Conservation (phyloP, 1,140 invertebrate genomes). For the Trigoniulus corallinus region DNA sequence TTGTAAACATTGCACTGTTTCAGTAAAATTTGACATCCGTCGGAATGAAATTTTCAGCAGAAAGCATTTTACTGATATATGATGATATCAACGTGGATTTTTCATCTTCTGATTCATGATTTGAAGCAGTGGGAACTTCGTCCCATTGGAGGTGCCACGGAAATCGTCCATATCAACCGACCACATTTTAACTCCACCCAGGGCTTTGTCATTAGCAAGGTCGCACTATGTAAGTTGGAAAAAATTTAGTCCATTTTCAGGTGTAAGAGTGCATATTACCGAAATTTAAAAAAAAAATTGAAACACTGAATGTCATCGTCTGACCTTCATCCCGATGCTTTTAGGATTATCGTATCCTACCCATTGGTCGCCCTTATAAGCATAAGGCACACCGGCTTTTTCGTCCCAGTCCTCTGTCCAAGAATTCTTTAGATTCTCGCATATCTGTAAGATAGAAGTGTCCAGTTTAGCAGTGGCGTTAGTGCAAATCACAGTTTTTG, state of each 20-base stretch:
- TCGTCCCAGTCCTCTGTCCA: constrained; percentile 82
- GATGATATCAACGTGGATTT: too few species aligned
- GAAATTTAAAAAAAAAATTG: not conserved
- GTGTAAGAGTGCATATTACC: too few species aligned
- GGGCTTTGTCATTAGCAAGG: constrained; percentile 49
- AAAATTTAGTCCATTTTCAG: not conserved
- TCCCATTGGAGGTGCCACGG: constrained; percentile 1
- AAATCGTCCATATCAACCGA: constrained; percentile 35
- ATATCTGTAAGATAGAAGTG: constrained; percentile 50
- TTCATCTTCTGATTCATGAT: too few species aligned
- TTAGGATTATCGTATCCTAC: constrained; percentile 78
- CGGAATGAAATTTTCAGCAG: too few species aligned
- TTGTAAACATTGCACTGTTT: too few species aligned
- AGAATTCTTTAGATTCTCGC: constrained; percentile 49
- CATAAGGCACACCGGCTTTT: constrained; percentile 76
- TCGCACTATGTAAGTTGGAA: constrained; percentile 33
- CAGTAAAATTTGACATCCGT: too few species aligned
- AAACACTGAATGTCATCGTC: not conserved
- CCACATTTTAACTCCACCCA: constrained; percentile 82
- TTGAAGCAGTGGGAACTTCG: not conserved
- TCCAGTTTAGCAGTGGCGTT: too few species aligned
- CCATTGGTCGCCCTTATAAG: constrained; percentile 66
- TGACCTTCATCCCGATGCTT: constrained; percentile 52
- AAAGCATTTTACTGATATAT: too few species aligned
- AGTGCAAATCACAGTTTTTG: not conserved